Conservation (phyloP, 2,113 vertebrate genomes). For the Gasterosteus aculeatus region DNA sequence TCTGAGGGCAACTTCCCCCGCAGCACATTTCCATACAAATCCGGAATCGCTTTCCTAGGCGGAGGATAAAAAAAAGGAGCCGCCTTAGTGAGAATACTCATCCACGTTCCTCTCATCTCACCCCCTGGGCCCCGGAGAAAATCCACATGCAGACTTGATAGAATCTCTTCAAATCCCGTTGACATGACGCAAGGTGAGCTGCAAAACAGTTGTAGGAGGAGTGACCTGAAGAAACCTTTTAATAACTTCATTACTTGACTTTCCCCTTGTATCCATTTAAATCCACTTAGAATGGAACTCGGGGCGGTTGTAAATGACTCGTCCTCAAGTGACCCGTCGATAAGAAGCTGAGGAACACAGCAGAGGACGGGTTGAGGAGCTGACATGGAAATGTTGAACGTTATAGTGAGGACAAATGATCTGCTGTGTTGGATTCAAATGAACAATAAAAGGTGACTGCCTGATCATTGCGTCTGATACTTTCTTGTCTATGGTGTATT, state of each 20-base stretch:
- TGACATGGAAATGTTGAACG: neutral
- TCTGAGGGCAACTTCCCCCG: slow-evolving; percentile 35
- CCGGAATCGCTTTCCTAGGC: neutral
- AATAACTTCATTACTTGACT: slow-evolving; percentile 50
- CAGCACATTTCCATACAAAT: slow-evolving; percentile 56
- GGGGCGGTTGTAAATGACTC: slow-evolving; percentile 17
- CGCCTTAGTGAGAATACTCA: slow-evolving; percentile 24
- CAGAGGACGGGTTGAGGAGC: neutral
- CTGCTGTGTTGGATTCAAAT: neutral
- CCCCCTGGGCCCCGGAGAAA: slow-evolving; percentile 6
- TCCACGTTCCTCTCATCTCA: slow-evolving; percentile 39
- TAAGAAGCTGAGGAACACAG: neutral
- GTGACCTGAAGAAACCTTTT: slow-evolving; percentile 56
- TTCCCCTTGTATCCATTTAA: slow-evolving; percentile 58
- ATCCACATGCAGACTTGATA: slow-evolving; percentile 12
- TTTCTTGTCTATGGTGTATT: neutral
- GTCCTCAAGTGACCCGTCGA: slow-evolving; percentile 31
- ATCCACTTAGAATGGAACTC: slow-evolving; percentile 56
- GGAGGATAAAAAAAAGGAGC: neutral
- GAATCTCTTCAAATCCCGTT: slow-evolving; percentile 40
- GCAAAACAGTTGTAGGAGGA: slow-evolving; percentile 55
- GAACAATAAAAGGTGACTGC: neutral
- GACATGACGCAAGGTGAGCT: slow-evolving; percentile 57
- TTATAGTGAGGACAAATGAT: neutral
- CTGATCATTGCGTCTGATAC: neutral